These are phyloP conservation scores for Drosophila pullipes DNA, from an alignment of 2,888 invertebrate genomes.

Conservation along the genomic window DNA sequence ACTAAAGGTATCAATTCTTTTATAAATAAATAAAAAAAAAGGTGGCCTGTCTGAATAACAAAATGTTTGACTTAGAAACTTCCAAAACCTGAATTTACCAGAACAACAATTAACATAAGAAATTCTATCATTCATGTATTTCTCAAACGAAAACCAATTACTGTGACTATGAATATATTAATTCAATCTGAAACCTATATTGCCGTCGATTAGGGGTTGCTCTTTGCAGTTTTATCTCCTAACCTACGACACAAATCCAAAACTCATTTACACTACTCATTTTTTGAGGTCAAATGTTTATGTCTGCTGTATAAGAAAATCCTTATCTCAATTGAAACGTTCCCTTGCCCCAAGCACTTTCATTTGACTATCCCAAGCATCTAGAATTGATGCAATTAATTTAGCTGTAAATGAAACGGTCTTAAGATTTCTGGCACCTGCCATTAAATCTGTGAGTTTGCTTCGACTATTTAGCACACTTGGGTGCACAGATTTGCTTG, in stretches of 20 bases:
- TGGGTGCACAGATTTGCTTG: slow-evolving; percentile 70
- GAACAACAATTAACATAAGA: background rate
- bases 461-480: slow-evolving; percentile 44
- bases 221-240: background rate
- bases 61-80: background rate
- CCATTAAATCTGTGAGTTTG: slow-evolving; percentile 54
- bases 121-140: background rate
- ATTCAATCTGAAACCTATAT: background rate
- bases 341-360: slow-evolving; percentile 32
- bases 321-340: slow-evolving; percentile 24
- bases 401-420: slow-evolving; percentile 39
- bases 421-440: slow-evolving; percentile 62
- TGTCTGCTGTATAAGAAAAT: too few species aligned
- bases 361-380: slow-evolving; percentile 17
- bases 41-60: background rate
- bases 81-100: background rate
- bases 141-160: background rate
- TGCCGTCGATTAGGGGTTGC: background rate
- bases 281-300: background rate
- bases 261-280: background rate
- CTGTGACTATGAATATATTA: background rate
- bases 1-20: background rate
- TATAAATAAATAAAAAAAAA: background rate
- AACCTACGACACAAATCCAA: background rate
- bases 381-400: slow-evolving; percentile 38